Base-by-base conservation (phyloP, 2,113 vertebrate species). In the Odontophorus gujanensis region DNA sequence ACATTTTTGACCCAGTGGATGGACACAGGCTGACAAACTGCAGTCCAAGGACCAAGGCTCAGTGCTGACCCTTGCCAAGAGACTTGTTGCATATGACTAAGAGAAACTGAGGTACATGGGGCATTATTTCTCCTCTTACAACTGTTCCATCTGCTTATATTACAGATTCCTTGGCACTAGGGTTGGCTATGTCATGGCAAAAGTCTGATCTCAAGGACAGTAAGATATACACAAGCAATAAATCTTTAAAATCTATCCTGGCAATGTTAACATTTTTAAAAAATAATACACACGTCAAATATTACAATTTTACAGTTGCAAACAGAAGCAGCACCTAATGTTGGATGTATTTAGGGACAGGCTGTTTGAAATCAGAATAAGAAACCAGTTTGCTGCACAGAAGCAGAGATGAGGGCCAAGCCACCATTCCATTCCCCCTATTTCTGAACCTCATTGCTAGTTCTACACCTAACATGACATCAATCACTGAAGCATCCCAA, bases 11-110 rank as follows among this genome's bases (percentile, higher is more conserved):
- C 17, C 20, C 51, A 28, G 50, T 5, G 36, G 25, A 5, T 6
- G 32, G 34, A 8, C 14, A 4, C 3, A 36, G 34, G 2, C 13
- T 3, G 1, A 8, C 3, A 40, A 30, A 3, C 11, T 3, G 1
- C 38, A n/a, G 4, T 3, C 28, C 22, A 50, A 13, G 55, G 55
- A 28, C 42, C 40, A n/a, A 30, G 78, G 13, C 32, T 21, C 8
- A 40, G 13, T 42, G 28, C 51, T 59, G 80, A 17, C 32, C 75
- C 17, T n/a, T 5, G 11, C 50, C 59, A 68, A 24, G 30, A 58
- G 68, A 40, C 30, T 36, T 58, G 36, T 8, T 66, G 15, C 9
- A 3, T 5, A 1, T 1, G 20, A 48, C 30, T 11, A 32, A 17
- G 11, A 65, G 57, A 22, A 26, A 43, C 40, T 30, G 15, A 1